Evolutionary conservation across 2,888 invertebrate genomes (phyloP).

Genomic region (Philonicus albiceps): DNA sequence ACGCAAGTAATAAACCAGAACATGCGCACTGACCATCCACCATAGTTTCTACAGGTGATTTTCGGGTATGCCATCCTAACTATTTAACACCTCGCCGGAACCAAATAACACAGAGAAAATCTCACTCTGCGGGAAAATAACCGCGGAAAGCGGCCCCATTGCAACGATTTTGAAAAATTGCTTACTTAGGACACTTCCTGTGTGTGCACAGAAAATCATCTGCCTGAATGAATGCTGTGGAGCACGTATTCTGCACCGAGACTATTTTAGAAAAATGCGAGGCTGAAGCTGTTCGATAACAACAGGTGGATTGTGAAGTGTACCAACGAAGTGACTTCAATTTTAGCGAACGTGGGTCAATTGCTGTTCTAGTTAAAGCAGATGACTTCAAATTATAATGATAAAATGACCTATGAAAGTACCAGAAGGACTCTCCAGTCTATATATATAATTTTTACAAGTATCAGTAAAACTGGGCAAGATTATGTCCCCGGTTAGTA

Average conservation of each 20-base stretch:
- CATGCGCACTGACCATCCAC: constrained; percentile 37
- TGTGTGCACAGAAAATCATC: not conserved
- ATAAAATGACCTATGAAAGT: not conserved
- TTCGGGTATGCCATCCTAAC: not conserved
- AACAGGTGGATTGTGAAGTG: constrained; percentile 38
- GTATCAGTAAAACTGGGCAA: not conserved
- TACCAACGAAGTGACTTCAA: not conserved
- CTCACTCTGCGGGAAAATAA: not conserved
- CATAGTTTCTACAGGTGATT: not conserved
- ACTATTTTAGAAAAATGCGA: not conserved
- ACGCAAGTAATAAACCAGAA: constrained; percentile 48
- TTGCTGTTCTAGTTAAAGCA: constrained; percentile 10
- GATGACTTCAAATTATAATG: not conserved
- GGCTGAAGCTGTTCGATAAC: not conserved
- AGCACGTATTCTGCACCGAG: not conserved
- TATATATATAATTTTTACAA: not conserved
- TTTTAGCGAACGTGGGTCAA: constrained; percentile 44
- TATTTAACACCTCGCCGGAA: not conserved
- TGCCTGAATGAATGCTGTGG: not conserved
- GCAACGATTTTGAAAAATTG: not conserved
- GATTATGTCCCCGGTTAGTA: not conserved
- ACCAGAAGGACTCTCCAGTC: not conserved
- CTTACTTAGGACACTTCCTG: not conserved
- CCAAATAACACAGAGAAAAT: not conserved
- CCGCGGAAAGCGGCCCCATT: not conserved